Base-by-base conservation (phyloP, 2,113 vertebrate species). In the Fregata magnificens region DNA sequence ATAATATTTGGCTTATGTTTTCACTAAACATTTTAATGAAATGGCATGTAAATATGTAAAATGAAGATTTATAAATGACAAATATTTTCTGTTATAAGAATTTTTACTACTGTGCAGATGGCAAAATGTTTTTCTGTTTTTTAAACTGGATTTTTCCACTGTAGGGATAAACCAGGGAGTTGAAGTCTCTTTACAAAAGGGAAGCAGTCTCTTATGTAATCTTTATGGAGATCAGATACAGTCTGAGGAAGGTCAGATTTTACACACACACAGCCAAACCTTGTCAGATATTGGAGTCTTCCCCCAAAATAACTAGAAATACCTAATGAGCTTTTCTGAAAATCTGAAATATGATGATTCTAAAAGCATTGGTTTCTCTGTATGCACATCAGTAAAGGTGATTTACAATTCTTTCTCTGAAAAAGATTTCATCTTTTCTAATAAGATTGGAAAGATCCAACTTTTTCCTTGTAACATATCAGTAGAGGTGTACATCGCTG, bases 401-500 rank as follows among this genome's bases (percentile, higher is more conserved):
- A 55, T 28, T 88, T 44, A 32, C 53, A 36, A 2, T 14, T 21
- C 28, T 73, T 86, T 56, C 31, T 25, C 56, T 78, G 50, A 28
- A 82, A 66, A 70, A 79, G 2, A 49, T 21, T 13, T 63, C 2
- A 8, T 55, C 70, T 66, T 66, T 36, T 74, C 25, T 40, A 42
- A 19, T 15, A 11, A 78, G n/a, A 20, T 58, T 34, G 0, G 2
- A 74, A 70, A 1, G 7, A 21, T 26, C 13, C 31, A 38, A 1
- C 9, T 34, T 58, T 29, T 42, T 32, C 26, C 38, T 62, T 67
- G 8, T 45, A 18, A 12, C 0, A 0, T 11, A 15, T 21, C 16
- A 1, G 0, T 31, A 18, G 18, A 36, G 16, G 18, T 17, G 25
- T 34, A 5, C 1, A 0, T n/a, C 0, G 2, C 15, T 16, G n/a